Evolutionary conservation across 2,888 invertebrate genomes (phyloP), one percentile per base, ranked within the genome.

Genomic region (Limnephilus rhombicus): DNA sequence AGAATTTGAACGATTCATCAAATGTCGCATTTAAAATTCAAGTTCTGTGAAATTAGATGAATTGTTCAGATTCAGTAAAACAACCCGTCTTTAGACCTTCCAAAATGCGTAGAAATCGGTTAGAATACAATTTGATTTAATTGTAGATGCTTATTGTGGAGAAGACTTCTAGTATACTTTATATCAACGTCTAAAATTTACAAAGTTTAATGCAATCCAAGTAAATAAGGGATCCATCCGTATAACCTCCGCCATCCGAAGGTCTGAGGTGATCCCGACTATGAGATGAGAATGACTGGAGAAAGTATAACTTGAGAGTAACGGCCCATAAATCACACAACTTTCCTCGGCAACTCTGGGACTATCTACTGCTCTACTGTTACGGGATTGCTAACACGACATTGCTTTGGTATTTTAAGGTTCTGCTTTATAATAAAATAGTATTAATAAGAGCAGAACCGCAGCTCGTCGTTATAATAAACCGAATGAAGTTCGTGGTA

Each of bases 171-270:
- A 68, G 68, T 68, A 9, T n/a, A 24, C n/a, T 68, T 24, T n/a
- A 68, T 68, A 68, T 24, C 68, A 24, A 68, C 7, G 68, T 83
- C 34, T 83, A 49, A 86, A 86, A 86, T 49, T 11, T 86, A 86
- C 29, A 29, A 86, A 88, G 88, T 88, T 88, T 68, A 49, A 34
- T 68, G 88, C 53, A 88, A 88, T 88, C 53, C 31, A 37, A 53
- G 88, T 68, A 80, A 88, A 88, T 68, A 68, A 88, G 85, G 31
- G 29, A 88, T 88, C 68, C 88, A 88, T 88, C 88, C 31, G 49
- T 88, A 88, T 34, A 31, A 53, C 88, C 88, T 53, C 31, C 37
- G 88, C 34, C 88, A 68, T 68, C 53, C n/a, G 88, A 86, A 86
- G 86, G 68, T 68, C 68, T 68, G 68, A 68, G 68, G 68, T 68